Percentiles rank a stretch among this genome's conserved stretches.
Evolutionary conservation across 2,888 invertebrate genomes (phyloP).

Genomic region (Limenitis arthemis): DNA sequence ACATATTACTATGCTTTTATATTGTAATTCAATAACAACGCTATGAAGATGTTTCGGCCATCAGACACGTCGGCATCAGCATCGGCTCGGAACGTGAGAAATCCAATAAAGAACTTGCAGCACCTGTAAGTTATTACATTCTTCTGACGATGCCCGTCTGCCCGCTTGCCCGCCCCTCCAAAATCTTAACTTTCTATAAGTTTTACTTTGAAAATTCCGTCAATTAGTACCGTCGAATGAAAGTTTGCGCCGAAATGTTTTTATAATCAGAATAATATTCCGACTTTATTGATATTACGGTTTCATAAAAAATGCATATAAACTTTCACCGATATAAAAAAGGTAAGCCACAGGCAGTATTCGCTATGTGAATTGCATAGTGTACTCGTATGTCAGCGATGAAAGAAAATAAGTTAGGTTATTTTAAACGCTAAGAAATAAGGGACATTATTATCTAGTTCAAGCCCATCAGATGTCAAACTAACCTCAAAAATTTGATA

Average conservation of each 20-base stretch:
- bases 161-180: slow-evolving; percentile 32
- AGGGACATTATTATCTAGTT: too few species aligned
- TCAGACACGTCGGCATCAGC: slow-evolving; percentile 53
- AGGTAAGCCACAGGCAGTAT: background rate
- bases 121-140: slow-evolving; percentile 72
- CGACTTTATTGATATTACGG: slow-evolving; percentile 19
- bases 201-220: slow-evolving; percentile 63
- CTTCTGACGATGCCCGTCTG: slow-evolving; percentile 55
- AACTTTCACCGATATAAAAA: slow-evolving; percentile 19
- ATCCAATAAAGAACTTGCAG: slow-evolving; percentile 68
- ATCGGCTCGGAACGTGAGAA: slow-evolving; percentile 59
- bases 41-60: slow-evolving; percentile 65
- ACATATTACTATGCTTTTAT: too few species aligned
- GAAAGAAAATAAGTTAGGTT: too few species aligned
- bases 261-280: slow-evolving; percentile 34
- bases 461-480: too few species aligned
- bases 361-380: too few species aligned
- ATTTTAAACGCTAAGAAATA: too few species aligned
- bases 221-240: slow-evolving; percentile 55
- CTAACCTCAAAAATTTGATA: too few species aligned
- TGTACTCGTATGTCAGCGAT: too few species aligned
- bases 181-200: slow-evolving; percentile 62
- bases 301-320: slow-evolving; percentile 14
- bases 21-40: too few species aligned
- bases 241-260: slow-evolving; percentile 49